Evolutionary conservation across 2,797 vertebrate species (phyloP).

Genomic region (Rhinoraja longicauda): DNA sequence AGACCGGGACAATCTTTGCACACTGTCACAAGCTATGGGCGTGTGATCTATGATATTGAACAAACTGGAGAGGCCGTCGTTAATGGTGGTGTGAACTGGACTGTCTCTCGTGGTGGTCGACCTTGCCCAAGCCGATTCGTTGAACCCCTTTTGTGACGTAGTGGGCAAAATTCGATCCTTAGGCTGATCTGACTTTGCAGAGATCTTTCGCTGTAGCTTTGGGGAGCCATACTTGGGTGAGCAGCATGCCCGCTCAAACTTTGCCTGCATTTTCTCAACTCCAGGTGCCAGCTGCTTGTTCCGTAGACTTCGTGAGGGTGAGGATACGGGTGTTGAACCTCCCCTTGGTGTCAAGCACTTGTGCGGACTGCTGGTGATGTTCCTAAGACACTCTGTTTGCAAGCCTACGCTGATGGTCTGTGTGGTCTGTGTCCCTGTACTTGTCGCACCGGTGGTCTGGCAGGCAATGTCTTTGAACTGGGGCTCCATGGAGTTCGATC

Average conservation of each 20-base stretch:
- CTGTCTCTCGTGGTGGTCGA: conserved; percentile 95
- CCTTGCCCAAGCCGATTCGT: conserved; percentile 91
- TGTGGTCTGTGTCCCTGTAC: conserved; percentile 79
- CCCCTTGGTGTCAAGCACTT: conserved; percentile 91
- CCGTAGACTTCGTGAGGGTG: conserved; percentile 81
- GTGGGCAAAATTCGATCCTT: conserved; percentile 56
- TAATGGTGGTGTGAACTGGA: conserved; percentile 94
- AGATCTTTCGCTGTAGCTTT: conserved; percentile 83
- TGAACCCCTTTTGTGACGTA: conserved; percentile 81
- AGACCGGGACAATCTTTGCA: conserved; percentile 77
- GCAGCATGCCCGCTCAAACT: conserved; percentile 93
- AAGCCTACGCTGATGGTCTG: conserved; percentile 86
- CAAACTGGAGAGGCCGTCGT: conserved; percentile 93
- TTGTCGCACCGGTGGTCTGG: conserved; percentile 84
- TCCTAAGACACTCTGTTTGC: conserved; percentile 82
- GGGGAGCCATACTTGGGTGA: conserved; percentile 95
- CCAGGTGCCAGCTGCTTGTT: conserved; percentile 84
- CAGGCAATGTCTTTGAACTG: conserved; percentile 76
- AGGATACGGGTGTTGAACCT: conserved; percentile 78
- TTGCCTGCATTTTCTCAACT: conserved; percentile 78
- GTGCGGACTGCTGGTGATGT: conserved; percentile 87
- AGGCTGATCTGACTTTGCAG: conserved; percentile 72
- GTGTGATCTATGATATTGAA: conserved; percentile 98
- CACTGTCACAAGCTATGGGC: conserved; percentile 69
- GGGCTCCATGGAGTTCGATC: conserved; percentile 59